phyloP scores from a whole-genome alignment of 2,113 vertebrate genomes.

The Rhea americana region DNA sequence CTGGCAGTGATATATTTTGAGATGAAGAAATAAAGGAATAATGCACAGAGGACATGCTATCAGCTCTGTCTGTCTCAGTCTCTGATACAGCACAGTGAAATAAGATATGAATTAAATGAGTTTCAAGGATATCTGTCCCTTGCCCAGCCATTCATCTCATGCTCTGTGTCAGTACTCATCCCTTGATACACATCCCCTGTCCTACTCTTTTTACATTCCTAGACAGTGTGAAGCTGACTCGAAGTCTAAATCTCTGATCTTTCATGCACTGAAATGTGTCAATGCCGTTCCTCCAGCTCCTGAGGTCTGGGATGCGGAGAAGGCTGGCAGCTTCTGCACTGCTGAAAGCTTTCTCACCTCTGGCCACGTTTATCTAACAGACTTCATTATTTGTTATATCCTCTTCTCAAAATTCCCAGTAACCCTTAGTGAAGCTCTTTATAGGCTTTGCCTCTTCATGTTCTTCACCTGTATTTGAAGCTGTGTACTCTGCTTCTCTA shows the following conservation, averaged over 20 bases:
- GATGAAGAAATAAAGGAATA: not conserved
- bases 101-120: not conserved
- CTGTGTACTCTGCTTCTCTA: not conserved
- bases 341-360: not conserved
- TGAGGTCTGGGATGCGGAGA: not conserved
- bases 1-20: not conserved
- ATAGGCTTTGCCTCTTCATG: not conserved
- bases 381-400: not conserved
- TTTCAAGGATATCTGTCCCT: not conserved
- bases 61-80: accelerated
- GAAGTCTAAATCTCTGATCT: not conserved
- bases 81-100: accelerated
- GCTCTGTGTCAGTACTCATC: not conserved
- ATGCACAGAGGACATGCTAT: not conserved
- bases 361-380: not conserved
- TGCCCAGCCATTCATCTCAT: not conserved
- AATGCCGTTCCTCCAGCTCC: not conserved
- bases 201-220: not conserved
- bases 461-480: not conserved
- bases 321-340: not conserved
- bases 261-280: not conserved
- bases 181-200: not conserved
- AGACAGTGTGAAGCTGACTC: not conserved
- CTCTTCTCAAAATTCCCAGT: not conserved
- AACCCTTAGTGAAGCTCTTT: not conserved